A percentile compares a stretch with the other conserved stretches of the same genome.
Conservation (phyloP, 2,113 vertebrate genomes). For the Lagopus leucura region DNA sequence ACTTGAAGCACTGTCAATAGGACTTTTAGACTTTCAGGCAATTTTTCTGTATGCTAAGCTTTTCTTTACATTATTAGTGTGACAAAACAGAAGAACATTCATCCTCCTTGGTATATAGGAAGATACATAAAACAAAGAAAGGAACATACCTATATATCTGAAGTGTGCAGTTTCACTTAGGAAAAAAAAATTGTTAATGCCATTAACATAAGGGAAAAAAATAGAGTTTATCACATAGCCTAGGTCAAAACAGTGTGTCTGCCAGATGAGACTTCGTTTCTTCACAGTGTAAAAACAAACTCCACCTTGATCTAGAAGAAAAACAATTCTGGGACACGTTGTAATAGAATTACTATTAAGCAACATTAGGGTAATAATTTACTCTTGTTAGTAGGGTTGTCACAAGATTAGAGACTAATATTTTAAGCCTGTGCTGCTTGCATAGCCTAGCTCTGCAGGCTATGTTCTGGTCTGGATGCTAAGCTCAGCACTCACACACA, state of each 20-base stretch:
- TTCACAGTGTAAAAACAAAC: background rate
- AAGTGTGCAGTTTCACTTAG: background rate
- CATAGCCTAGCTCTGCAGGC: background rate
- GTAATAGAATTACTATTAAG: slow-evolving; percentile 33
- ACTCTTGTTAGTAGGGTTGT: background rate
- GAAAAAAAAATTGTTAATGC: background rate
- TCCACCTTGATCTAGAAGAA: background rate
- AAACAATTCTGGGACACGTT: background rate
- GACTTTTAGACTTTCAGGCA: background rate
- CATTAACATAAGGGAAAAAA: background rate
- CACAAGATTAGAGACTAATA: background rate
- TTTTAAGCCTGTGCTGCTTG: background rate
- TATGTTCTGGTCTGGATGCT: background rate
- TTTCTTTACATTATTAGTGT: background rate
- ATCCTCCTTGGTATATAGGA: background rate
- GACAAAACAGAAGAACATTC: background rate
- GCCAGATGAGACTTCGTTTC: background rate
- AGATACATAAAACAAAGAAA: background rate
- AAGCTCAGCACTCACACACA: background rate
- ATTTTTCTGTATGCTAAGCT: background rate
- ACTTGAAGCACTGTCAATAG: background rate
- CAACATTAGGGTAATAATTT: slow-evolving; percentile 36
- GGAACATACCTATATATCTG: accelerated
- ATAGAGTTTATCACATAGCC: background rate
- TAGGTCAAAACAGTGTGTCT: background rate